phyloP scores from a whole-genome alignment of 2,888 invertebrate genomes.

The Chrysomela aeneicollis region DNA sequence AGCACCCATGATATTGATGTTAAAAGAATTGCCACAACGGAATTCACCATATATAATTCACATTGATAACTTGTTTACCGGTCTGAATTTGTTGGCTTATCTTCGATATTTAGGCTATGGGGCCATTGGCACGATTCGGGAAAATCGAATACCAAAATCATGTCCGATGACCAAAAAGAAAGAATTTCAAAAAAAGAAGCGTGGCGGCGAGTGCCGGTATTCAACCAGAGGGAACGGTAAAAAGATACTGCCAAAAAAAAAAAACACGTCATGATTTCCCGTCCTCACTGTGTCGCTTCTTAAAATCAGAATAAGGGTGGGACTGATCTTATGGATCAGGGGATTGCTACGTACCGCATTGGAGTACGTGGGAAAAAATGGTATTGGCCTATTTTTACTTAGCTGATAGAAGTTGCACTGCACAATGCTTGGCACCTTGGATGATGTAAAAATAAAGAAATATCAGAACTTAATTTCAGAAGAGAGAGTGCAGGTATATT shows the following conservation, averaged over 20 bases:
- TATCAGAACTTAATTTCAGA: constrained; percentile 23
- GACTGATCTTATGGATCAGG: too few relatives aligned
- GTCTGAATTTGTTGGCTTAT: constrained; percentile 18
- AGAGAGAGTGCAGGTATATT: constrained; percentile 24
- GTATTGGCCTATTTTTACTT: too few relatives aligned
- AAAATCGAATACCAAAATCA: too few relatives aligned
- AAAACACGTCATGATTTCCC: constrained; percentile 26
- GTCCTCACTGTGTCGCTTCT: constrained; percentile 28
- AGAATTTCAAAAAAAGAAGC: constrained; percentile 24
- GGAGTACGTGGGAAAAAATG: constrained; percentile 14
- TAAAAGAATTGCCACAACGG: constrained; percentile 24
- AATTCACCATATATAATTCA: constrained; percentile 23
- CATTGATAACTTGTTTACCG: constrained; percentile 23
- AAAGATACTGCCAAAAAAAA: constrained; percentile 22
- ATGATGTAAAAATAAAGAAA: constrained; percentile 22
- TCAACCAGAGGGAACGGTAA: constrained; percentile 16
- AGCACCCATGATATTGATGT: constrained; percentile 16
- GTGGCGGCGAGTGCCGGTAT: constrained; percentile 21
- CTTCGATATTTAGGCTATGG: too few relatives aligned
- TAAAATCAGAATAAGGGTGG: constrained; percentile 30
- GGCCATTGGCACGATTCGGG: too few relatives aligned
- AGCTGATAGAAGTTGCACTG: too few relatives aligned
- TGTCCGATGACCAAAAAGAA: constrained; percentile 18
- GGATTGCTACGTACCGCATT: constrained; percentile 19
- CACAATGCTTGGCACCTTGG: too few relatives aligned